Conservation (phyloP, 2,797 vertebrate species). For the Melanogrammus aeglefinus region DNA sequence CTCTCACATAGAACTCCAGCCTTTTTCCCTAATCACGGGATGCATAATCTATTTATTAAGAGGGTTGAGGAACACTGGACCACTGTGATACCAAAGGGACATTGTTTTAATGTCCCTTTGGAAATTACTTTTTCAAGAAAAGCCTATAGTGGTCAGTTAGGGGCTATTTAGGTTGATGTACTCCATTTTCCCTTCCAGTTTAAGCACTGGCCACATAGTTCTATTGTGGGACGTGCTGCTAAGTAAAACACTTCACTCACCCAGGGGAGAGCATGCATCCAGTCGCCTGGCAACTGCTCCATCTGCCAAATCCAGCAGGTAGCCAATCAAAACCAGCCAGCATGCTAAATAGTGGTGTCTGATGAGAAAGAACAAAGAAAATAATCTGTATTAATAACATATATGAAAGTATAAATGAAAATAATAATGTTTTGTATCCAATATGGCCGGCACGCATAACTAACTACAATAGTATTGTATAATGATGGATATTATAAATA, state of each 20-base stretch:
- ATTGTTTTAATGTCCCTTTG: not conserved
- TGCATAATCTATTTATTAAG: not conserved
- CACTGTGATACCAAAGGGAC: not conserved
- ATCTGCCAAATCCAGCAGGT: constrained; percentile 87
- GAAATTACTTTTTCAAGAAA: not conserved
- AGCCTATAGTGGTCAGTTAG: not conserved
- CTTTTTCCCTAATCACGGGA: not conserved
- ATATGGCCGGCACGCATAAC: not conserved
- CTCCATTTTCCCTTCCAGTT: not conserved
- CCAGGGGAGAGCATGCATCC: constrained; percentile 81
- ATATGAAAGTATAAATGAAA: not conserved
- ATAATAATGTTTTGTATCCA: not conserved
- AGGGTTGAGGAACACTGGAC: not conserved
- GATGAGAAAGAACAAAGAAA: constrained; percentile 26
- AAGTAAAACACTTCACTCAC: constrained; percentile 77
- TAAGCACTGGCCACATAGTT: not conserved
- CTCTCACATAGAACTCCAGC: not conserved
- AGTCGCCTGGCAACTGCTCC: constrained; percentile 85
- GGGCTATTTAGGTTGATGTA: not conserved
- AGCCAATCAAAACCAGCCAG: constrained; percentile 90
- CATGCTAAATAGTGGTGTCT: constrained; percentile 84
- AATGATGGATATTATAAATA: not conserved
- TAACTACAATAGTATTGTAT: not conserved
- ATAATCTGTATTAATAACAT: not conserved
- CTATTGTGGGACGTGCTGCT: not conserved